These are phyloP conservation scores for Clitarchus hookeri DNA, from an alignment of 2,888 invertebrate genomes.

Conservation along the genomic window DNA sequence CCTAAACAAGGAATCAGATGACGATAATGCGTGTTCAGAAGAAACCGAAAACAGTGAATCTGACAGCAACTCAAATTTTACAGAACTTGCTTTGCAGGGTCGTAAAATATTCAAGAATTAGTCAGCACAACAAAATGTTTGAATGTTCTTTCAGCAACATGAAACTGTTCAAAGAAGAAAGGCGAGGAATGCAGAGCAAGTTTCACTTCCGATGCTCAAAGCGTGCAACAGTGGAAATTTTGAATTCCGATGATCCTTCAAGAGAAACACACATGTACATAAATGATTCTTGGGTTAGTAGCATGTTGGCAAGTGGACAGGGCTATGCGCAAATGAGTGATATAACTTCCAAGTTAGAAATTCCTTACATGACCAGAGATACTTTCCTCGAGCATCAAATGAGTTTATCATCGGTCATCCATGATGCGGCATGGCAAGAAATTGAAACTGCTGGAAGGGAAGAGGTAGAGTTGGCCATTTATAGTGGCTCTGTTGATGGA, in stretches of 20 bases:
- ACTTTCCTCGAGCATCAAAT: not conserved
- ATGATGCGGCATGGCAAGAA: conserved; percentile 22
- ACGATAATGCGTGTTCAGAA: no score
- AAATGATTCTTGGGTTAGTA: not conserved
- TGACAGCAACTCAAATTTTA: no score
- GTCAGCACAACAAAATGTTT: no score
- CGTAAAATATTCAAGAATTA: no score
- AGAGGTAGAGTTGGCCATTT: not conserved
- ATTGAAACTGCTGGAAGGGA: not conserved
- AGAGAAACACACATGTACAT: not conserved
- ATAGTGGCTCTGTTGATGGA: not conserved
- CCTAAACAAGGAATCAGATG: no score
- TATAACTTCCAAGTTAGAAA: not conserved
- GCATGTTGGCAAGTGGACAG: not conserved
- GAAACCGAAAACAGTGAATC: no score
- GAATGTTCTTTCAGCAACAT: no score
- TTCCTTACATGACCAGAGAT: not conserved
- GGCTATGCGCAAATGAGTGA: not conserved
- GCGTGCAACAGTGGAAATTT: not conserved
- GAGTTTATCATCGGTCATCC: not conserved
- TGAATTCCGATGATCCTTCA: not conserved
- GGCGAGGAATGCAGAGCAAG: no score
- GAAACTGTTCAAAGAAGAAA: no score
- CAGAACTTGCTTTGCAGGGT: no score
- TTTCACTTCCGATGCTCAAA: no score